Percentiles rank a stretch among this genome's conserved stretches.
Conservation (phyloP, 2,888 invertebrate species). For the Hartigia nigra region DNA sequence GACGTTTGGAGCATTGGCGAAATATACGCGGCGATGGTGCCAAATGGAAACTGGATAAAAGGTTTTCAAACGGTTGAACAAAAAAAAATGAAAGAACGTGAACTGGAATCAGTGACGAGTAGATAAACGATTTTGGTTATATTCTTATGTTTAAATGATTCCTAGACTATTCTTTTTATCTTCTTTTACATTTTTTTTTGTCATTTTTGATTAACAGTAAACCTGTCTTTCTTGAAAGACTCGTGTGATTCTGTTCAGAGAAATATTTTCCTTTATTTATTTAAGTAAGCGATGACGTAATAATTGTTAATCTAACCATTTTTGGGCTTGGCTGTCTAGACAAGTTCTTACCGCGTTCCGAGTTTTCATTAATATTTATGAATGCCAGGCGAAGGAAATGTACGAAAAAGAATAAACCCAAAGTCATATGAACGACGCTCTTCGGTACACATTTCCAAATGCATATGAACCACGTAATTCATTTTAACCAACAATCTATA, state of each 20-base stretch:
- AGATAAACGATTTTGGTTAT: not conserved
- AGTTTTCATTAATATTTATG: conserved; percentile 18
- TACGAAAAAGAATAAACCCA: not conserved
- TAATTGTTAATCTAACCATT: conserved; percentile 7
- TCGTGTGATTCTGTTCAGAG: not conserved
- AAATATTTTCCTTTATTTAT: not conserved
- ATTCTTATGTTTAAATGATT: too few species aligned
- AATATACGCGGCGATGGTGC: not conserved
- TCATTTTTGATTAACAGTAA: not conserved
- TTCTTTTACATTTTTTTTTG: too few species aligned
- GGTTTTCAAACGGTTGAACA: not conserved
- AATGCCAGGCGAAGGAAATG: not conserved
- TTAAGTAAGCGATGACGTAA: conserved; percentile 1
- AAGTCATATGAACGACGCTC: not conserved
- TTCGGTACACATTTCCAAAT: not conserved
- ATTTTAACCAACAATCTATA: not conserved
- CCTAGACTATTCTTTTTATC: too few species aligned
- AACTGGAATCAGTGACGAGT: not conserved
- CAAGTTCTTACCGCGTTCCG: not conserved
- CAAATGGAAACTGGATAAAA: not conserved
- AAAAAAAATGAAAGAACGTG: not conserved
- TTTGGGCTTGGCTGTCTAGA: conserved; percentile 18
- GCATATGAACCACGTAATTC: not conserved
- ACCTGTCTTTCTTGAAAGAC: not conserved
- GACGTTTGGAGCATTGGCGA: not conserved